phyloP scores from a whole-genome alignment of 1,140 invertebrate species.

The Phthorimaea operculella region DNA sequence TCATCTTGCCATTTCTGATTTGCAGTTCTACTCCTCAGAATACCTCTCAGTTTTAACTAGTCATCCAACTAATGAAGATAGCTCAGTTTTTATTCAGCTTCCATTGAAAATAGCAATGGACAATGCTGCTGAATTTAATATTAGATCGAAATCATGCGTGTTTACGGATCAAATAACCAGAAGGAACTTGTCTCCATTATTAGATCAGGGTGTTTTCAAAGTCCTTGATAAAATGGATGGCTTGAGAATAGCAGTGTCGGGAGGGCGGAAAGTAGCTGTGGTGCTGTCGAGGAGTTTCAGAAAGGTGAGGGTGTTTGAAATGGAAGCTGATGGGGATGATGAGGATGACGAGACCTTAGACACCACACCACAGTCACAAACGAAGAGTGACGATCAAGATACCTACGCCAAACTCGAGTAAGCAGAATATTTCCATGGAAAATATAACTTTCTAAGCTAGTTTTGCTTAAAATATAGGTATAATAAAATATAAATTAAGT shows the following conservation, averaged over 20 bases:
- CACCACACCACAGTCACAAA: slow-evolving; percentile 51
- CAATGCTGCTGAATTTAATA: slow-evolving; percentile 56
- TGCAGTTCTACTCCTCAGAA: slow-evolving; percentile 86
- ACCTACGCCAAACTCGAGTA: background rate
- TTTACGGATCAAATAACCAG: slow-evolving; percentile 63
- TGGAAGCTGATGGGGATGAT: slow-evolving; percentile 92
- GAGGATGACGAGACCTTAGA: slow-evolving; percentile 77
- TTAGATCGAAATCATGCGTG: slow-evolving; percentile 62
- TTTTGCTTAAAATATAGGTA: no score
- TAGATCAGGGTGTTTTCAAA: slow-evolving; percentile 65
- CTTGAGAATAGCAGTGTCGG: slow-evolving; percentile 83
- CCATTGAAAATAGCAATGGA: slow-evolving; percentile 65
- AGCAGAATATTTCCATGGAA: no score
- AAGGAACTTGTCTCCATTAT: slow-evolving; percentile 62
- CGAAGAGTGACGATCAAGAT: background rate
- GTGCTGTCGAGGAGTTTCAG: slow-evolving; percentile 82
- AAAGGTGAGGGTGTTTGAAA: slow-evolving; percentile 89
- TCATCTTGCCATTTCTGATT: slow-evolving; percentile 69
- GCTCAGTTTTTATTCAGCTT: slow-evolving; percentile 75
- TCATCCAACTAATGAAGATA: slow-evolving; percentile 66
- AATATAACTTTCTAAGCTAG: no score
- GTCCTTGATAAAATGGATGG: slow-evolving; percentile 81
- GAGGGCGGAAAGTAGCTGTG: slow-evolving; percentile 87
- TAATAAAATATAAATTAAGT: no score
- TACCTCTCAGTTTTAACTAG: slow-evolving; percentile 80